These are phyloP conservation scores for Plotosus lineatus DNA, from an alignment of 2,113 vertebrate genomes.

Conservation along the genomic window DNA sequence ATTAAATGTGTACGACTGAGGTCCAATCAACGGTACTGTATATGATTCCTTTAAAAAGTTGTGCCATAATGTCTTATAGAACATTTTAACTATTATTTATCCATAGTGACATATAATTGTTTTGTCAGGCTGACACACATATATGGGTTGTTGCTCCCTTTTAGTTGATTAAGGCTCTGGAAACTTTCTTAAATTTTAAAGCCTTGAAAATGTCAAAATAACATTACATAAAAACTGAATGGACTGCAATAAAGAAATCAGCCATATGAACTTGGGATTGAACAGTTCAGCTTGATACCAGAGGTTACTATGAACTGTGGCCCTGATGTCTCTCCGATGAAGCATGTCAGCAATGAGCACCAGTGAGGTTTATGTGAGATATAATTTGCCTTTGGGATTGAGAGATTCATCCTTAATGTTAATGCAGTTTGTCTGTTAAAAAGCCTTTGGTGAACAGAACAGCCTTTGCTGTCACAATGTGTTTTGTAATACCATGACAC, in stretches of 20 bases:
- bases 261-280: not conserved
- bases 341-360: slow-evolving; percentile 25
- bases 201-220: not conserved
- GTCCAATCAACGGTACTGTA: too few relatives aligned
- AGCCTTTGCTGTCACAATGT: slow-evolving; percentile 33
- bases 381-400: slow-evolving; percentile 36
- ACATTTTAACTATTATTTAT: too few relatives aligned
- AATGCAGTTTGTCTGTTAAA: slow-evolving; percentile 3
- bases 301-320: not conserved
- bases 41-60: not conserved
- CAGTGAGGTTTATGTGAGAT: slow-evolving; percentile 27
- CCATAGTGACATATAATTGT: not conserved
- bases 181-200: not conserved
- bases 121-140: not conserved
- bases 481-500: slow-evolving; percentile 51
- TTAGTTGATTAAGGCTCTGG: not conserved
- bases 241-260: not conserved
- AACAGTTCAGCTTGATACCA: not conserved
- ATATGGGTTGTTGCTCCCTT: not conserved
- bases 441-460: slow-evolving; percentile 24
- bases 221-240: not conserved
- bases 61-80: too few relatives aligned
- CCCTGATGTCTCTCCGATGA: not conserved
- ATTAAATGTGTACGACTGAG: not conserved
- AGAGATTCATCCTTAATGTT: not conserved